phyloP scores from a whole-genome alignment of 37 sponge, comb jelly and placozoan genomes.

The Chondrosia reniformis region DNA sequence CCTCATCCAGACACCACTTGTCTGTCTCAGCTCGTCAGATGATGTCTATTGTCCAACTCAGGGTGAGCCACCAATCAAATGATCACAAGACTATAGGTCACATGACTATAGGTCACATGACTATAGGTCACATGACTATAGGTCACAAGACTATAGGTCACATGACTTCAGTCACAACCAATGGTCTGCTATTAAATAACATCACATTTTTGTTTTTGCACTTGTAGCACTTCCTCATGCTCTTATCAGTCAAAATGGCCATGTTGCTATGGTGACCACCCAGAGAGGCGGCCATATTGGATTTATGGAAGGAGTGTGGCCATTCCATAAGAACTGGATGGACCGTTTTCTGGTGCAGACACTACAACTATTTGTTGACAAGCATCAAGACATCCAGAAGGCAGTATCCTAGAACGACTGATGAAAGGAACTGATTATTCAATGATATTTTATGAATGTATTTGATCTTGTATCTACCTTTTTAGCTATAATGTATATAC shows the following conservation, averaged over 20 bases:
- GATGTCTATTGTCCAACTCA: slow-evolving; percentile 62
- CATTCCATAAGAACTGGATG: slow-evolving; percentile 49
- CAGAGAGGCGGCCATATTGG: slow-evolving; percentile 69
- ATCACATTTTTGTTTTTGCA: not conserved
- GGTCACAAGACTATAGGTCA: too few species aligned
- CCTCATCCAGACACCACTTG: slow-evolving; percentile 37
- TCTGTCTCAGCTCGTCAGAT: slow-evolving; percentile 52
- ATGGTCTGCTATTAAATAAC: not conserved
- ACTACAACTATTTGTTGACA: slow-evolving; percentile 10
- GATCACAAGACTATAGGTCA: too few species aligned
- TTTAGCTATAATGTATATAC: too few species aligned
- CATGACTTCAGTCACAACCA: too few species aligned
- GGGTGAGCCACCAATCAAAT: slow-evolving; percentile 23
- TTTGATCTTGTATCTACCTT: not conserved
- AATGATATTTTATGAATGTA: not conserved
- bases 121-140: too few species aligned
- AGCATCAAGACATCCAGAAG: not conserved
- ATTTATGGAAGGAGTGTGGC: slow-evolving; percentile 61
- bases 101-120: too few species aligned
- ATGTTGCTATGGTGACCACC: slow-evolving; percentile 49
- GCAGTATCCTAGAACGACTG: not conserved
- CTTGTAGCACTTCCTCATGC: slow-evolving; percentile 46
- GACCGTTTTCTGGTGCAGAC: slow-evolving; percentile 40
- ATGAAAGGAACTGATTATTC: not conserved
- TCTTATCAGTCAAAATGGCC: slow-evolving; percentile 21